phyloP scores from a whole-genome alignment of 2,888 invertebrate genomes.

The Plagodis dolabraria region DNA sequence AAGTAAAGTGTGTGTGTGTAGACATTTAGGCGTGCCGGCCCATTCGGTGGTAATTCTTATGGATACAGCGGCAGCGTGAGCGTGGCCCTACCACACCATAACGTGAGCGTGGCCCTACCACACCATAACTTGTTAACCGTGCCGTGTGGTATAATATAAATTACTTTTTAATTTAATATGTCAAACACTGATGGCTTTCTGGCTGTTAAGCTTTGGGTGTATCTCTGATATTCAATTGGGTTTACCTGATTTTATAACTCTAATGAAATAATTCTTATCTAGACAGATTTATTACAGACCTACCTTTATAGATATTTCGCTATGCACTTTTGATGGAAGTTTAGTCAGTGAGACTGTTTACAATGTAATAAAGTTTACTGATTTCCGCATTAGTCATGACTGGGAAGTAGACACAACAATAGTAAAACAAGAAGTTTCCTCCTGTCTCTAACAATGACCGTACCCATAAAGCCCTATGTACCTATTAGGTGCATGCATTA shows the following conservation, averaged over 20 bases:
- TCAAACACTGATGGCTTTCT: too few relatives aligned
- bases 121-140: too few relatives aligned
- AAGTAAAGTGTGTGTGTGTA: too few relatives aligned
- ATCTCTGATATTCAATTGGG: too few relatives aligned
- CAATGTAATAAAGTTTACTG: slow-evolving; percentile 11
- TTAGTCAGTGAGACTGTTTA: slow-evolving; percentile 1
- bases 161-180: too few relatives aligned
- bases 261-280: slow-evolving; percentile 12
- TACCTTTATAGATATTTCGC: background rate
- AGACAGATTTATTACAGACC: slow-evolving; percentile 7
- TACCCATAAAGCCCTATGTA: slow-evolving; percentile 1
- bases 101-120: too few relatives aligned
- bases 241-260: slow-evolving; percentile 7
- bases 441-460: slow-evolving; percentile 27
- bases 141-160: too few relatives aligned
- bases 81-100: too few relatives aligned
- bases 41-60: too few relatives aligned
- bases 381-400: slow-evolving; percentile 20
- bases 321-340: slow-evolving; percentile 2
- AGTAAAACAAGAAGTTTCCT: slow-evolving; percentile 19
- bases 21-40: too few relatives aligned
- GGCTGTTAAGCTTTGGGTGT: too few relatives aligned
- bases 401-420: slow-evolving; percentile 17
- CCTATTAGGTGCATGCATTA: background rate
- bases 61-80: too few relatives aligned